Base-by-base conservation (phyloP, 2,113 vertebrate species). In the Dolichotis patagonum region DNA sequence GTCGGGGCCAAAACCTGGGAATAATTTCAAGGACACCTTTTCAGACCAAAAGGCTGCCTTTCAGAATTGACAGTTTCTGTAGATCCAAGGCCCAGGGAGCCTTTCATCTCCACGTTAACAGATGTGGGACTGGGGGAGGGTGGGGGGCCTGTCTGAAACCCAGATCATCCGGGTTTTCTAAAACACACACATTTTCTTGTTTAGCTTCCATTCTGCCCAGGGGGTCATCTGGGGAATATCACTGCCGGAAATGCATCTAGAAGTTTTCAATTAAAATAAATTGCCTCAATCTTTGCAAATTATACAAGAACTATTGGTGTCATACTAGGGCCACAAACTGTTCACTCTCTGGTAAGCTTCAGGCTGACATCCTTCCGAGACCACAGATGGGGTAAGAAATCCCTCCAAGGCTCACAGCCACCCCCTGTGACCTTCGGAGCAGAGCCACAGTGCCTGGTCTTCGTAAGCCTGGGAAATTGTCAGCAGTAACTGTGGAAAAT, bases 1-100 rank as follows among this genome's bases (percentile, higher is more conserved):
- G 56, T 12, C 0, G 0, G 52, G 85, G 56, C 71, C 81, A 82
- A 88, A 97, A 52, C 85, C 90, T 94, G 88, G 77, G 85, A 96
- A 67, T 80, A 46, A 94, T 91, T 93, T 97, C 91, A 94, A 97
- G 96, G 95, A 94, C 78, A 91, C 28, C 78, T 96, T 96, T 96
- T 80, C 92, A 96, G 91, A 84, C 69, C 71, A 85, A 89, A 97
- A 89, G 94, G 75, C 85, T 20, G 58, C 73, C 94, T 94, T 90
- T 86, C 41, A 84, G 75, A 49, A 75, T 9, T 14, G 77, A 92
- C 58, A 20, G 54, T 88, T 62, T 97, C 96, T 87, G 41, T 24
- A 92, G 88, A 95, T 83, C 58, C 17, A 38, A 73, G 90, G 54
- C 67, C 2, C 41, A 0, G 1, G 0, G 62, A 69, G 81, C n/a